Conservation (phyloP, 2,888 invertebrate species). For the Timema podura region DNA sequence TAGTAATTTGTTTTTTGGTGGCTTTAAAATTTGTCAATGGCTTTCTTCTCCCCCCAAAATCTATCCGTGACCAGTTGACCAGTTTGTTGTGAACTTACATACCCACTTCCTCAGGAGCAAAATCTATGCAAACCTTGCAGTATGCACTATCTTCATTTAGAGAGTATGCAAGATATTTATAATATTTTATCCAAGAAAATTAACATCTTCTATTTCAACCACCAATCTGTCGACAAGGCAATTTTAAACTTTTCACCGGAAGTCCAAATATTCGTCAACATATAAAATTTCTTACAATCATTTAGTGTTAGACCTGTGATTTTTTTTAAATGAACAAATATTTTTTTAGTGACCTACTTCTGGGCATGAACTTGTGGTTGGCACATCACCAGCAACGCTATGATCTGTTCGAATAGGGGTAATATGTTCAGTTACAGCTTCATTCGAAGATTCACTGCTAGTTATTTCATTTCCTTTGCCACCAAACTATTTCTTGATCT, state of each 20-base stretch:
- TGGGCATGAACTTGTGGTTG: neutral
- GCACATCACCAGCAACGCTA: neutral
- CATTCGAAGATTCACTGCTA: neutral
- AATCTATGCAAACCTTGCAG: conserved; percentile 8
- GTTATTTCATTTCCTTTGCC: neutral
- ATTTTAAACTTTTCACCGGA: neutral
- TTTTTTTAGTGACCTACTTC: neutral
- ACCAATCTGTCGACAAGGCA: neutral
- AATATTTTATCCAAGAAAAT: neutral
- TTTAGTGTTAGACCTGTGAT: neutral
- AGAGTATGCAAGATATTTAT: neutral
- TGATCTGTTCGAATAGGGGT: neutral
- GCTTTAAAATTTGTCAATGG: neutral
- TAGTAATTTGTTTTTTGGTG: neutral
- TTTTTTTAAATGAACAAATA: neutral
- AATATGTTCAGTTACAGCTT: neutral
- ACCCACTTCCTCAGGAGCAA: conserved; percentile 1
- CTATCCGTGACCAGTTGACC: neutral
- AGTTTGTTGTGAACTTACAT: neutral
- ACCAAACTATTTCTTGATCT: neutral
- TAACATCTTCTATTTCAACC: neutral
- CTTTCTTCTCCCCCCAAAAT: neutral
- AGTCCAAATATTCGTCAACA: neutral
- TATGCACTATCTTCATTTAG: neutral
- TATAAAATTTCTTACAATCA: neutral